Percentiles rank a stretch among this genome's conserved stretches.
These are phyloP conservation scores for Andrena praecox DNA, from an alignment of 2,888 invertebrate species.

Conservation along the genomic window DNA sequence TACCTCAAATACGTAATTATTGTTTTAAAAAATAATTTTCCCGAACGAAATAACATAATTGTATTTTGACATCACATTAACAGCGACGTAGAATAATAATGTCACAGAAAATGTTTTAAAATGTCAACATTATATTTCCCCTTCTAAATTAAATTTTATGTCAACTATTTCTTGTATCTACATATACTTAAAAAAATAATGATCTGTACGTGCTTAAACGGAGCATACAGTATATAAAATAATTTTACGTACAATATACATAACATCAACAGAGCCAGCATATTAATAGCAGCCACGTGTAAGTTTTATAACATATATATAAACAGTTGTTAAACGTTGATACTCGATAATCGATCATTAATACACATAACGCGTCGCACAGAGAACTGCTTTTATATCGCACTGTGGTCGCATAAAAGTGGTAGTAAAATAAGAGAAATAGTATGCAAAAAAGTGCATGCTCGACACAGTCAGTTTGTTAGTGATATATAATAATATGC, in stretches of 20 bases:
- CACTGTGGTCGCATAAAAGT: conserved; percentile 22
- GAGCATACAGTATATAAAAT: neutral
- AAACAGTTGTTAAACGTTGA: conserved; percentile 47
- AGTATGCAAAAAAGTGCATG: neutral
- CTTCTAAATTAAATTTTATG: neutral
- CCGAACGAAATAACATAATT: no score
- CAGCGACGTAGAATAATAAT: no score
- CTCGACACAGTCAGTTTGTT: neutral
- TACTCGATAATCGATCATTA: conserved; percentile 57
- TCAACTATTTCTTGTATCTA: neutral
- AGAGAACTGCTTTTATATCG: conserved; percentile 13
- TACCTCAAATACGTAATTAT: no score
- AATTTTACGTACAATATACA: conserved; percentile 36
- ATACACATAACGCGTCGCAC: conserved; percentile 20
- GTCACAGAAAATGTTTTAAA: no score
- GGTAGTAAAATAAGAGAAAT: conserved; percentile 11
- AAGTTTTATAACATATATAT: conserved; percentile 38
- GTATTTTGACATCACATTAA: no score
- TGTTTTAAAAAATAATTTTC: no score
- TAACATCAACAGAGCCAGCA: conserved; percentile 13
- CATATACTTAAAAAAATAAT: neutral
- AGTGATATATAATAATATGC: neutral
- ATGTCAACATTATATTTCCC: no score
- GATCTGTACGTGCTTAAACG: neutral
- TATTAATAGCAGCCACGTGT: conserved; percentile 42